Conservation (phyloP, 2,797 vertebrate species). For the Coracias cyanogaster region DNA sequence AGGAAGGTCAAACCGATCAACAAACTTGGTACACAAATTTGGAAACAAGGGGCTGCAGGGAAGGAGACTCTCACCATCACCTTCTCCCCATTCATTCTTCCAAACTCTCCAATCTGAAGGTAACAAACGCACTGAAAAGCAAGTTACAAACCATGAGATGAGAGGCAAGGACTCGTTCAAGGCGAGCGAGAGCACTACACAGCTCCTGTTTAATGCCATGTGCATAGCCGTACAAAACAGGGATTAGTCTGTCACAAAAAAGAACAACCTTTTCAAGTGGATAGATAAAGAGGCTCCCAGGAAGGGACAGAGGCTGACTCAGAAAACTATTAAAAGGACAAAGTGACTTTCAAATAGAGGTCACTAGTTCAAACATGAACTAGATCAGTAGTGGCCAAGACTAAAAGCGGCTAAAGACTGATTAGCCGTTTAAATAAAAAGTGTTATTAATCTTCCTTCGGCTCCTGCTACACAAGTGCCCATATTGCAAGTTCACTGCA, state of each 20-base stretch:
- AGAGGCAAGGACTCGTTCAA: background rate
- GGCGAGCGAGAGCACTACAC: background rate
- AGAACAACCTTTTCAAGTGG: conserved; percentile 29
- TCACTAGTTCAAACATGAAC: conserved; percentile 37
- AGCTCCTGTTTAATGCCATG: background rate
- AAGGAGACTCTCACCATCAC: background rate
- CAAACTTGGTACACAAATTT: background rate
- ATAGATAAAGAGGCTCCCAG: background rate
- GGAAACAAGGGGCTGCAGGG: background rate
- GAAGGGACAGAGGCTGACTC: conserved; percentile 21
- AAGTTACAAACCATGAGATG: background rate
- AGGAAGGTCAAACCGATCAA: background rate
- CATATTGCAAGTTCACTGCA: background rate
- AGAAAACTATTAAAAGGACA: conserved; percentile 40
- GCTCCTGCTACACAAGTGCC: background rate
- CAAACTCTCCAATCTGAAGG: background rate
- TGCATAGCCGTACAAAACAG: background rate
- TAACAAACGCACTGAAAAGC: background rate
- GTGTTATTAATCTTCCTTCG: background rate
- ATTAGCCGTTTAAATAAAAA: background rate
- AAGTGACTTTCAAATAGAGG: conserved; percentile 34
- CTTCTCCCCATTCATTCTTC: background rate
- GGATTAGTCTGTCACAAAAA: conserved; percentile 45
- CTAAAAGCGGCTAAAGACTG: background rate
- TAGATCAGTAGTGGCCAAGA: background rate